Evolutionary conservation across 1,140 invertebrate species (phyloP).

Genomic region (Eubasilissa regina): DNA sequence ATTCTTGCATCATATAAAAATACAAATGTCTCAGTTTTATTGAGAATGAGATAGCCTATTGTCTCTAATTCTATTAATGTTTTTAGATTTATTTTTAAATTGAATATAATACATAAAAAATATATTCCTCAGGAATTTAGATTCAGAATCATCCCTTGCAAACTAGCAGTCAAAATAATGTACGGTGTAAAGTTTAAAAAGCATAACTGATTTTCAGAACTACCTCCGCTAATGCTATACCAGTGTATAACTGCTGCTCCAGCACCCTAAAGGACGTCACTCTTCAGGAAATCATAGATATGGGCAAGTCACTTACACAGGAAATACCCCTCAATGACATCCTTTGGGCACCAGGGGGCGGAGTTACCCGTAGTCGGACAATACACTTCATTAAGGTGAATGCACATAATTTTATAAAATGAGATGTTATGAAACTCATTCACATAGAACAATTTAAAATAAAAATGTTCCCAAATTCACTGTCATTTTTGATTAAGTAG

Average conservation of each 20-base stretch:
- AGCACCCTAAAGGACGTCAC: conserved; percentile 79
- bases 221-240: conserved; percentile 61
- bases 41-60: no score
- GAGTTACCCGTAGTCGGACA: conserved; percentile 69
- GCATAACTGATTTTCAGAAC: conserved; percentile 11
- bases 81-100: no score
- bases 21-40: no score
- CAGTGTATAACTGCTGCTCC: conserved; percentile 80
- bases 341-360: conserved; percentile 78
- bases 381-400: conserved; percentile 72
- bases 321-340: conserved; percentile 78
- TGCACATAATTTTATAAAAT: background rate
- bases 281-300: conserved; percentile 74
- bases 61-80: no score
- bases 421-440: background rate
- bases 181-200: no score
- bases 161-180: no score
- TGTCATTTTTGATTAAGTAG: no score
- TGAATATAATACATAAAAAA: no score
- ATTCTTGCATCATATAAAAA: no score
- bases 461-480: no score
- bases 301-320: conserved; percentile 71
- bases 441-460: background rate
- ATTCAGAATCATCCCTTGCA: no score
- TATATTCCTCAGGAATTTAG: no score